Conservation (phyloP, 2,797 vertebrate genomes). For the Anguilla megastoma region DNA sequence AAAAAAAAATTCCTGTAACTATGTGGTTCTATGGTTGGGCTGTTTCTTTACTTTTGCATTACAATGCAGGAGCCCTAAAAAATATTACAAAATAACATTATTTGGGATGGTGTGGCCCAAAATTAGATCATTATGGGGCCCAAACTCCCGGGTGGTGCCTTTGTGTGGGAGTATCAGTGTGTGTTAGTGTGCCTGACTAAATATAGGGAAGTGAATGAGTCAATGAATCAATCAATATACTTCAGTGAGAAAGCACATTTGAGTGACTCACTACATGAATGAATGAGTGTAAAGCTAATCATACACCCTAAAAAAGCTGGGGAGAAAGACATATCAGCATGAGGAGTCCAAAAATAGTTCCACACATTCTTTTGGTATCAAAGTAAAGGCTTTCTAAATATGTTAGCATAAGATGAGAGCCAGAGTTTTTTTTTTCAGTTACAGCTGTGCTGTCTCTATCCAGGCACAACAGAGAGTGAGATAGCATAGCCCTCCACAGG, state of each 20-base stretch:
- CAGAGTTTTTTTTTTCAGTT: conserved; percentile 52
- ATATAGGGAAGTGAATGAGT: background rate
- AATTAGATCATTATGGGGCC: no score
- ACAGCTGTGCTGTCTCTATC: conserved; percentile 36
- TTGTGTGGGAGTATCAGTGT: no score
- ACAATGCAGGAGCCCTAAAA: no score
- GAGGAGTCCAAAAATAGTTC: conserved; percentile 62
- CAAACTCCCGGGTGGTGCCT: no score
- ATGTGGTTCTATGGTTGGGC: no score
- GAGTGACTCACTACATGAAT: background rate
- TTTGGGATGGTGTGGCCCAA: no score
- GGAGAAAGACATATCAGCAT: conserved; percentile 54
- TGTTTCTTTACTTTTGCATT: background rate
- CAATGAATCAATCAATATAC: background rate
- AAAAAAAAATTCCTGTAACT: no score
- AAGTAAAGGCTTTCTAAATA: conserved; percentile 65
- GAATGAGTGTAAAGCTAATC: background rate
- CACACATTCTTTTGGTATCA: conserved; percentile 60
- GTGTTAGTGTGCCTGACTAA: no score
- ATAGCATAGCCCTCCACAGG: conserved; percentile 1
- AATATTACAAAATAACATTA: no score
- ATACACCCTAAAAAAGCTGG: conserved; percentile 13
- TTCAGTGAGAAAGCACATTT: background rate
- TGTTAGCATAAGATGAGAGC: conserved; percentile 53
- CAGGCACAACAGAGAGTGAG: background rate